A percentile compares a stretch with the other conserved stretches of the same genome.
Evolutionary conservation across 2,113 vertebrate genomes (phyloP).

Genomic region (Ondatra zibethicus): DNA sequence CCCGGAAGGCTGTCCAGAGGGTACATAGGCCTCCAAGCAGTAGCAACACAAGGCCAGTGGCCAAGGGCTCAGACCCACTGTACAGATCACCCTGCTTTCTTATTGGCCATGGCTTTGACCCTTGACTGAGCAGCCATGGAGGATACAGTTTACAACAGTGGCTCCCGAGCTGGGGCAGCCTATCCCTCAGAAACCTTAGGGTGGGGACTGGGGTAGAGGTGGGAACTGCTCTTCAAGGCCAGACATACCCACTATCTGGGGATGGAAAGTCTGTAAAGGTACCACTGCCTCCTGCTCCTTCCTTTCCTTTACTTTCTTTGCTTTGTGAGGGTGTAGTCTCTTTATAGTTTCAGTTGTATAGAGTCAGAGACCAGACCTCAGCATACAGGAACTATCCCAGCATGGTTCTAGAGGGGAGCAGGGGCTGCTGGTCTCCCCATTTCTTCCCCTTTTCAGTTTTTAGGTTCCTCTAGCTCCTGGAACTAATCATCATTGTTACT

Average conservation of each 20-base stretch:
- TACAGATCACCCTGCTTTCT: not conserved
- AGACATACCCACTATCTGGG: not conserved
- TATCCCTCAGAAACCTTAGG: not conserved
- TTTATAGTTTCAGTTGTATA: not conserved
- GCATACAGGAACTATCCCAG: not conserved
- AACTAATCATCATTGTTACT: not conserved
- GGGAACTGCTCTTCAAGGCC: not conserved
- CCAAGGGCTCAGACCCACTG: not conserved
- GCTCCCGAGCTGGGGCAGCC: not conserved
- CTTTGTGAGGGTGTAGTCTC: not conserved
- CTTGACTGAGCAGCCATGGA: not conserved
- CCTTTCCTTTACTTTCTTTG: not conserved
- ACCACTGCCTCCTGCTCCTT: not conserved
- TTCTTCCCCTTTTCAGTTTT: slow-evolving; percentile 1
- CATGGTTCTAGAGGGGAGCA: not conserved
- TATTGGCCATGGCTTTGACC: not conserved
- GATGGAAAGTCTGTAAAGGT: not conserved
- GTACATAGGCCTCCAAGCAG: not conserved
- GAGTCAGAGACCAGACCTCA: not conserved
- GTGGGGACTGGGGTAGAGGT: not conserved
- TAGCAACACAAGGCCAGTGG: not conserved
- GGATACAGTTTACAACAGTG: slow-evolving; percentile 18
- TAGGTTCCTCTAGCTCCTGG: slow-evolving; percentile 27
- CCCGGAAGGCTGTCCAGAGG: not conserved
- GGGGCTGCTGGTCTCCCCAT: not conserved